phyloP scores from a whole-genome alignment of 2,797 vertebrate genomes.

The Poecilia gillii region DNA sequence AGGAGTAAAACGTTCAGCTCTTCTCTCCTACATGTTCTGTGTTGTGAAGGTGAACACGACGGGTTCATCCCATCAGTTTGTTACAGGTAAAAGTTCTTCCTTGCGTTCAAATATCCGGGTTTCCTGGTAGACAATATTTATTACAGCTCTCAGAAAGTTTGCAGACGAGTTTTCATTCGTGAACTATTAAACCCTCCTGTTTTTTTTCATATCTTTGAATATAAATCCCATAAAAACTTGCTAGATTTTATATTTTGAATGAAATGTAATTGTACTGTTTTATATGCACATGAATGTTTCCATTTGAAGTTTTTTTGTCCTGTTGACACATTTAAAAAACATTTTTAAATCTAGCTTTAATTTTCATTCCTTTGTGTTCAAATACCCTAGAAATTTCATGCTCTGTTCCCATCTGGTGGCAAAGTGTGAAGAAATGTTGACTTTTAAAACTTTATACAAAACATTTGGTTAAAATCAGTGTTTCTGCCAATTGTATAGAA shows the following conservation, averaged over 20 bases:
- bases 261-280: not conserved
- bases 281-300: not conserved
- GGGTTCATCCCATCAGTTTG: conserved; percentile 8
- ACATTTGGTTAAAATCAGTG: not conserved
- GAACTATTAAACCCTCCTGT: not conserved
- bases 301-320: not conserved
- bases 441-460: not conserved
- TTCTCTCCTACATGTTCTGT: not conserved
- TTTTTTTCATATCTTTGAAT: not conserved
- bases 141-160: not conserved
- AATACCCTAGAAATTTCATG: not conserved
- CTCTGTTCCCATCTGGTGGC: not conserved
- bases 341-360: not conserved
- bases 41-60: not conserved
- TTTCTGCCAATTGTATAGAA: not conserved
- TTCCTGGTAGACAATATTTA: not conserved
- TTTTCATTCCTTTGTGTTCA: not conserved
- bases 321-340: not conserved
- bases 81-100: conserved; percentile 23
- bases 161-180: not conserved
- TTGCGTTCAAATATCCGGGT: not conserved
- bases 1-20: not conserved
- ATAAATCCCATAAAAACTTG: not conserved
- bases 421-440: not conserved
- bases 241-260: not conserved